phyloP scores from a whole-genome alignment of 2,797 vertebrate species.

The Florisuga fusca region DNA sequence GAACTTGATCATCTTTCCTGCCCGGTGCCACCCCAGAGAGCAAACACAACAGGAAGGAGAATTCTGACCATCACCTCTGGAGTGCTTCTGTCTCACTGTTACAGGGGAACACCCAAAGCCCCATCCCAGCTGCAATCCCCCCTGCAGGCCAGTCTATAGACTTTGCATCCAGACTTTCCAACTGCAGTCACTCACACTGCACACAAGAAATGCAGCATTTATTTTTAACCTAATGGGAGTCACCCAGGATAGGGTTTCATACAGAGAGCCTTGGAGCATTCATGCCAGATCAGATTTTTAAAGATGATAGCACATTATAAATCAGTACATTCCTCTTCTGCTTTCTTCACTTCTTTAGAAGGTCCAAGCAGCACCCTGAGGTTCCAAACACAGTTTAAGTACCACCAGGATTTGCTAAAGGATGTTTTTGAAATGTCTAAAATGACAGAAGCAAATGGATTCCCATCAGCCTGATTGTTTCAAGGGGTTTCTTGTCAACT shows the following conservation, averaged over 20 bases:
- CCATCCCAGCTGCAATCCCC: neutral
- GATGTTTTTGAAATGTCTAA: neutral
- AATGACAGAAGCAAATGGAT: neutral
- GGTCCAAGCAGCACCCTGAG: neutral
- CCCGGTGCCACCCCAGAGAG: neutral
- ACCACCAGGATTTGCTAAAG: neutral
- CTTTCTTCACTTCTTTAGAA: slow-evolving; percentile 4
- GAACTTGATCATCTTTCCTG: neutral
- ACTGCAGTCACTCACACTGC: neutral
- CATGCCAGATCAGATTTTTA: slow-evolving; percentile 1
- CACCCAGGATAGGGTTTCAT: slow-evolving; percentile 21
- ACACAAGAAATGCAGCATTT: slow-evolving; percentile 25
- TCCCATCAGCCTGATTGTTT: neutral
- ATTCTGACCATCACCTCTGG: neutral
- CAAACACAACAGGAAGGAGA: neutral
- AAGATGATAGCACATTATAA: slow-evolving; percentile 1
- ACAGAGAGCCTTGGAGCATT: neutral
- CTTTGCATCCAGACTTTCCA: neutral
- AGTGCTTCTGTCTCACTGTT: neutral
- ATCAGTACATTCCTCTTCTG: neutral
- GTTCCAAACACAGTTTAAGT: neutral
- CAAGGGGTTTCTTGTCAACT: neutral
- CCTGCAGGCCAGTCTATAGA: neutral
- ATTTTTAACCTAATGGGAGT: slow-evolving; percentile 53
- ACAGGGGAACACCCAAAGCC: neutral